Conservation (phyloP, 2,113 vertebrate genomes). For the Colossoma macropomum region DNA sequence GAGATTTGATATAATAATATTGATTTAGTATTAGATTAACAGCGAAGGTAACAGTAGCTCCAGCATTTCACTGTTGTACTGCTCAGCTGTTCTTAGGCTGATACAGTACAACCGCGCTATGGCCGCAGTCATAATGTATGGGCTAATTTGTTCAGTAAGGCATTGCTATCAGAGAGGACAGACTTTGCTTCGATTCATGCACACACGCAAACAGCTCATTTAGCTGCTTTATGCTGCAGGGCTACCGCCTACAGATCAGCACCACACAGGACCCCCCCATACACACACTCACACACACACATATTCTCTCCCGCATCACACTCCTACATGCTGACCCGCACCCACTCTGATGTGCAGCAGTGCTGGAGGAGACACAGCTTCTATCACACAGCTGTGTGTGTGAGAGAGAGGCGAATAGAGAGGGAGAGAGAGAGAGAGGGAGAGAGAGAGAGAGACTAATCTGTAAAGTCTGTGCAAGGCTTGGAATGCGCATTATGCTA, state of each 20-base stretch:
- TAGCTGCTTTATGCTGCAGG: background rate
- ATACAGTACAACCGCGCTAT: background rate
- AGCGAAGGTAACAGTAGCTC: no score
- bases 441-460: background rate
- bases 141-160: background rate
- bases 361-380: background rate
- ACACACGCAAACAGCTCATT: conserved; percentile 12
- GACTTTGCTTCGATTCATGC: background rate
- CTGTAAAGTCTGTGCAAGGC: background rate
- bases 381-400: background rate
- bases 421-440: background rate
- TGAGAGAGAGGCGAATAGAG: background rate
- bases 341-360: conserved; percentile 22
- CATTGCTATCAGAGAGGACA: background rate
- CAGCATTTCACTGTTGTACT: background rate
- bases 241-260: conserved; percentile 31
- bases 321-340: conserved; percentile 36
- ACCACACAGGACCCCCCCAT: background rate
- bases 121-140: background rate
- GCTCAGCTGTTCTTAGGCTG: background rate
- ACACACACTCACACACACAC: conserved; percentile 17
- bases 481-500: conserved; percentile 9
- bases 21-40: no score
- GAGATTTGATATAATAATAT: no score
- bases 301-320: conserved; percentile 16